phyloP scores from a whole-genome alignment of 2,797 vertebrate species.

The Petrocephalus sullivani region DNA sequence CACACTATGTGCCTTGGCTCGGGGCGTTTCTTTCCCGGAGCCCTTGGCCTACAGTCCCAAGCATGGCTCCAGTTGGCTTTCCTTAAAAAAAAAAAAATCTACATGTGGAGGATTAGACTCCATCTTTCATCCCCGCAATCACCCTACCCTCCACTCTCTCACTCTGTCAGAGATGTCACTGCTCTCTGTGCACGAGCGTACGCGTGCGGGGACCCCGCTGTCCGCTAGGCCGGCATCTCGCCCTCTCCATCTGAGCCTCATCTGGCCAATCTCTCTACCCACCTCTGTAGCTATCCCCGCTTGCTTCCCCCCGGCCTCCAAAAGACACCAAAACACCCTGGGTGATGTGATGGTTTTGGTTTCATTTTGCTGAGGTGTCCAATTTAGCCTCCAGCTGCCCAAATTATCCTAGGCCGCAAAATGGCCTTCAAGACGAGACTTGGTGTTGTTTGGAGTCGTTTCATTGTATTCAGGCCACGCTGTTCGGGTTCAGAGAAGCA shows the following conservation, averaged over 20 bases:
- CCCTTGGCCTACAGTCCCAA: conserved; percentile 72
- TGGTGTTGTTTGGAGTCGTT: background rate
- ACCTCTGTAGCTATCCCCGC: conserved; percentile 21
- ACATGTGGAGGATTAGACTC: conserved; percentile 77
- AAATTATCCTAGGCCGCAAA: background rate
- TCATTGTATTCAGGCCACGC: background rate
- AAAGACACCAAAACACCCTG: conserved; percentile 12
- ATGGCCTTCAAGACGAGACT: background rate
- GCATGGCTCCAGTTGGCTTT: conserved; percentile 75
- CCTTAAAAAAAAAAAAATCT: conserved; percentile 56
- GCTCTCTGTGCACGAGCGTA: conserved; percentile 37
- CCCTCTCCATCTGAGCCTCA: background rate
- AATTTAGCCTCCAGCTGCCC: background rate
- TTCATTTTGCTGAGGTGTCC: background rate
- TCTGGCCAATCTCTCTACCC: background rate
- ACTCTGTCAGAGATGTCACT: conserved; percentile 53
- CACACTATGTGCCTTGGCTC: conserved; percentile 81
- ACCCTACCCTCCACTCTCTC: conserved; percentile 62
- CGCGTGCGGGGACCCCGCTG: conserved; percentile 26
- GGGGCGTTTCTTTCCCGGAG: conserved; percentile 67
- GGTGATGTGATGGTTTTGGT: background rate
- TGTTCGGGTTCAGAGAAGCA: background rate
- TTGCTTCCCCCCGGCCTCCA: background rate
- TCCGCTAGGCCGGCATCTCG: background rate
- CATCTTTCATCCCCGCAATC: conserved; percentile 63